Evolutionary conservation across 2,797 vertebrate species (phyloP).

Genomic region (Channa striata): DNA sequence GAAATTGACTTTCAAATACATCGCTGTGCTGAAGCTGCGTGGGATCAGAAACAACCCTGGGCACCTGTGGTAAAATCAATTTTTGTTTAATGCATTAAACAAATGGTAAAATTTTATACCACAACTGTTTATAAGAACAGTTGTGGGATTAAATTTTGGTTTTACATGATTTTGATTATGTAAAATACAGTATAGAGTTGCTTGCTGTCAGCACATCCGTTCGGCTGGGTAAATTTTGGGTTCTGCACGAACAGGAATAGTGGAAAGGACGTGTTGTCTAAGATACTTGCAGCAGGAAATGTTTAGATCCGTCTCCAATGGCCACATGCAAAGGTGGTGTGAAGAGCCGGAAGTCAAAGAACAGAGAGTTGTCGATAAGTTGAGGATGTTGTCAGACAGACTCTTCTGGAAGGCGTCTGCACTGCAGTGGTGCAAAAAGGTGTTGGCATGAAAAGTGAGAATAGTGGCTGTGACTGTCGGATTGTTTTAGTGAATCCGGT

Average conservation of each 20-base stretch:
- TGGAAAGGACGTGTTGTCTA: neutral
- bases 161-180: neutral
- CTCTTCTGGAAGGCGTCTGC: neutral
- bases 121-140: no score
- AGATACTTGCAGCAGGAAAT: neutral
- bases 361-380: neutral
- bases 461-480: neutral
- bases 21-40: neutral
- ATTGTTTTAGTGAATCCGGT: neutral
- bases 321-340: neutral
- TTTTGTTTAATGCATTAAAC: no score
- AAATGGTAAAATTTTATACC: no score
- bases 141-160: neutral
- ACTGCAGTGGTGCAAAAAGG: neutral
- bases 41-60: neutral
- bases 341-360: neutral
- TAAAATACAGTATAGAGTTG: neutral
- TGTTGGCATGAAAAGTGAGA: neutral
- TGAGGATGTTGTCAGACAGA: neutral
- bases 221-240: neutral
- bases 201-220: neutral
- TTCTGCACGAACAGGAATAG: neutral
- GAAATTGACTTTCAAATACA: neutral
- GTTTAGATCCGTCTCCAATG: neutral
- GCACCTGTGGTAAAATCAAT: neutral